Conservation (phyloP, 1,140 invertebrate genomes). For the Aphaenogaster rudis region DNA sequence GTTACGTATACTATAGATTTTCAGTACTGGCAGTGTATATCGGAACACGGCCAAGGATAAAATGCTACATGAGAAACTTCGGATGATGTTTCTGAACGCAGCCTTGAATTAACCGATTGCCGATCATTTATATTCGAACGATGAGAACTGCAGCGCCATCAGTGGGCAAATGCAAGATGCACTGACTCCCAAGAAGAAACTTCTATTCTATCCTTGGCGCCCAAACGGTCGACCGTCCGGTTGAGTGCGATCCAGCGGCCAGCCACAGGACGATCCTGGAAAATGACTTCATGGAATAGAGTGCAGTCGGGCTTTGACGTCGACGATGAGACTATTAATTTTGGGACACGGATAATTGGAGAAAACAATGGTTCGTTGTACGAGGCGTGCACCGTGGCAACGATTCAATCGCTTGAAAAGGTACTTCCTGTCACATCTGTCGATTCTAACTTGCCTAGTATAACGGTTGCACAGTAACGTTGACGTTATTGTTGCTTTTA, state of each 20-base stretch:
- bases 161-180: not conserved
- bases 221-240: not conserved
- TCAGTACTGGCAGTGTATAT: too few species aligned
- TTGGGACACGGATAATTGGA: constrained; percentile 82
- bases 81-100: too few species aligned
- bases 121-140: not conserved
- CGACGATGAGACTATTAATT: constrained; percentile 86
- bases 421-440: constrained; percentile 50
- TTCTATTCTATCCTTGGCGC: not conserved
- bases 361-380: constrained; percentile 83
- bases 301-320: constrained; percentile 81
- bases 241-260: not conserved
- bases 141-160: not conserved
- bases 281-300: constrained; percentile 80
- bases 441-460: not conserved
- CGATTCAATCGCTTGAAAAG: constrained; percentile 77
- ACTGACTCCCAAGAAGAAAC: not conserved
- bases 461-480: constrained; percentile 4
- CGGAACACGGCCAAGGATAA: too few species aligned
- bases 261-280: not conserved
- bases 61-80: too few species aligned
- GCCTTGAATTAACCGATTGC: not conserved
- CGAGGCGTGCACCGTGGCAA: constrained; percentile 83
- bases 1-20: too few species aligned
- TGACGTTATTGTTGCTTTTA: not conserved